Evolutionary conservation across 37 sponge, comb jelly and placozoan genomes (phyloP).

Genomic region (Hormiphora californensis): DNA sequence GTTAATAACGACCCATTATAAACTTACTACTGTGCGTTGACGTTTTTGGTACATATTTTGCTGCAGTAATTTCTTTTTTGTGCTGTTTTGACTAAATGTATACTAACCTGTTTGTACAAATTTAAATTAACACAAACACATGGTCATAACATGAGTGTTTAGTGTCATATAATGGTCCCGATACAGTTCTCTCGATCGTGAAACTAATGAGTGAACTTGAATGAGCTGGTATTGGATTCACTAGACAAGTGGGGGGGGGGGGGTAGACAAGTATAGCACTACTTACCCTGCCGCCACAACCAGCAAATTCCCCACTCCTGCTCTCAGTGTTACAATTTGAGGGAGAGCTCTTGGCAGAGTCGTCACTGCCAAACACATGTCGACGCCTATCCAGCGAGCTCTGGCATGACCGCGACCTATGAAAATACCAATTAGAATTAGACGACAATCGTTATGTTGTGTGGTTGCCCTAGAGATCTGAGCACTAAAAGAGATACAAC

Average conservation of each 20-base stretch:
- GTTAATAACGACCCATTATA: no score
- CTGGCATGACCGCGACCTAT: constrained; percentile 40
- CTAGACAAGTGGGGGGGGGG: neutral
- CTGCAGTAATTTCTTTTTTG: no score
- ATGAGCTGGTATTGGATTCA: neutral
- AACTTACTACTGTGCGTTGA: no score
- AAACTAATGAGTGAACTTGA: no score
- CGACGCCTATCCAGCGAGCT: constrained; percentile 5
- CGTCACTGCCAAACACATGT: neutral
- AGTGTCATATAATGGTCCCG: neutral
- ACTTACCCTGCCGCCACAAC: constrained; percentile 41
- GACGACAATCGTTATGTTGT: neutral
- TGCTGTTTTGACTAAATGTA: no score
- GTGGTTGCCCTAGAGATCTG: no score
- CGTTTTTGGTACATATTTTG: no score
- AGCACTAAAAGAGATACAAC: no score
- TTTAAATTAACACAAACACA: neutral
- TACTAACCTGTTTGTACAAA: neutral
- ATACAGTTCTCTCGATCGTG: neutral
- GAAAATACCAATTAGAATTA: neutral
- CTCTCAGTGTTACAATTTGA: constrained; percentile 26
- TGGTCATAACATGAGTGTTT: neutral
- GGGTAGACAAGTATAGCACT: neutral
- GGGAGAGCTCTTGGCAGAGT: constrained; percentile 35
- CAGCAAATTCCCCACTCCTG: constrained; percentile 34